A percentile compares a stretch with the other conserved stretches of the same genome.
Conservation (phyloP, 1,140 invertebrate species). For the Bombus waltoni region DNA sequence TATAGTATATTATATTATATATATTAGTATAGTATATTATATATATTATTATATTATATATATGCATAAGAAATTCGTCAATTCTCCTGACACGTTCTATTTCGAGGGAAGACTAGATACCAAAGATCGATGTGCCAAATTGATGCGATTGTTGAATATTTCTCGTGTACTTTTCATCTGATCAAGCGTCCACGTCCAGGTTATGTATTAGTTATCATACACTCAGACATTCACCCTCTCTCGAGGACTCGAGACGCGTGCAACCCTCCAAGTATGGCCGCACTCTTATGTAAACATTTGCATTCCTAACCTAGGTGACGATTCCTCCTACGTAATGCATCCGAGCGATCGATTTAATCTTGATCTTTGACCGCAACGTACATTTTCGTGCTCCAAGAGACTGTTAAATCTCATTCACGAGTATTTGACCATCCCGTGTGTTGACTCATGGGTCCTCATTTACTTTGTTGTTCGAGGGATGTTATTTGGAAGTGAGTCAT, state of each 20-base stretch:
- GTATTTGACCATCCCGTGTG: background rate
- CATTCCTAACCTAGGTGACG: constrained; percentile 56
- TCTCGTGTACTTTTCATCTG: background rate
- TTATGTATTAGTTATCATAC: constrained; percentile 65
- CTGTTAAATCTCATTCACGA: constrained; percentile 17
- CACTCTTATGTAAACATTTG: constrained; percentile 67
- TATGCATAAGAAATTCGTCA: background rate
- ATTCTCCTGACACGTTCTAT: background rate
- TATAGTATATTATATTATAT: no score
- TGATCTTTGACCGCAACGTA: constrained; percentile 49
- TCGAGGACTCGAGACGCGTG: constrained; percentile 47
- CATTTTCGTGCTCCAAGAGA: constrained; percentile 45
- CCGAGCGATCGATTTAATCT: constrained; percentile 69
- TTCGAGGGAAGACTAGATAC: background rate
- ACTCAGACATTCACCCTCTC: constrained; percentile 64
- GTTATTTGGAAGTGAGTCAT: no score
- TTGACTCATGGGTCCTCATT: no score
- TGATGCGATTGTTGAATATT: constrained; percentile 7
- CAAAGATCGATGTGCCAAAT: background rate
- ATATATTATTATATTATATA: background rate
- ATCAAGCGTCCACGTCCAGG: constrained; percentile 22
- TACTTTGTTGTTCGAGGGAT: no score
- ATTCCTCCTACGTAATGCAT: constrained; percentile 51
- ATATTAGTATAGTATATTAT: no score
- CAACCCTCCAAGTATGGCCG: constrained; percentile 19